A percentile compares a stretch with the other conserved stretches of the same genome.
phyloP scores from a whole-genome alignment of 2,888 invertebrate species.

The Mythimna ferrago region DNA sequence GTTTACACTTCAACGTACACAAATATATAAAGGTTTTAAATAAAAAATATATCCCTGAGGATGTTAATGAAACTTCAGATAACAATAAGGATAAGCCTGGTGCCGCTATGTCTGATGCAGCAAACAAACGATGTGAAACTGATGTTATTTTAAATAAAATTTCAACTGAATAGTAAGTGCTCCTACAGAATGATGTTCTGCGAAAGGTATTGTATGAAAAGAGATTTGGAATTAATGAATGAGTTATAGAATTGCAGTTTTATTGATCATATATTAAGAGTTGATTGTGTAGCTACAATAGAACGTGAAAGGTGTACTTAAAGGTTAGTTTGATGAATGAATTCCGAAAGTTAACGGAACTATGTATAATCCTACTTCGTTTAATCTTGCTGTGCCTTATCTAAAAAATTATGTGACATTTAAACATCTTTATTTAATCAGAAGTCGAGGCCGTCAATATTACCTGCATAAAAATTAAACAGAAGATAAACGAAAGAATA shows the following conservation, averaged over 20 bases:
- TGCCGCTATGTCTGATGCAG: slow-evolving; percentile 80
- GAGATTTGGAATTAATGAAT: slow-evolving; percentile 65
- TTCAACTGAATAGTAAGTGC: slow-evolving; percentile 41
- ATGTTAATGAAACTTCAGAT: slow-evolving; percentile 80
- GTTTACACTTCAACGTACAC: slow-evolving; percentile 81
- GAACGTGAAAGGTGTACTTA: slow-evolving; percentile 5
- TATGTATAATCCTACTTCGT: neutral
- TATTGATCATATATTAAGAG: slow-evolving; percentile 35
- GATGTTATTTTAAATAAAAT: slow-evolving; percentile 50
- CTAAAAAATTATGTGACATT: neutral
- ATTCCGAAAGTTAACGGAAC: slow-evolving; percentile 18
- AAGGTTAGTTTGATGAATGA: neutral
- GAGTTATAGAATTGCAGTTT: slow-evolving; percentile 59
- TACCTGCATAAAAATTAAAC: neutral
- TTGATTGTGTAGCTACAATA: slow-evolving; percentile 23
- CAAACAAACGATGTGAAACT: slow-evolving; percentile 59
- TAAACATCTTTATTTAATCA: neutral
- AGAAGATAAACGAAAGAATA: neutral
- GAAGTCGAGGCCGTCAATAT: neutral
- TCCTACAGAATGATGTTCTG: slow-evolving; percentile 54
- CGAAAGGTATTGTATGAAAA: slow-evolving; percentile 65
- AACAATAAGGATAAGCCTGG: slow-evolving; percentile 78
- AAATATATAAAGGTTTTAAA: slow-evolving; percentile 68
- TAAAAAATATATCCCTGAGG: slow-evolving; percentile 66
- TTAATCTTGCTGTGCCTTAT: neutral